Percentiles rank a stretch among this genome's conserved stretches.
These are phyloP conservation scores for Zoanthus solanderi DNA, from an alignment of 92 coral and sea anemone genomes.

Conservation along the genomic window DNA sequence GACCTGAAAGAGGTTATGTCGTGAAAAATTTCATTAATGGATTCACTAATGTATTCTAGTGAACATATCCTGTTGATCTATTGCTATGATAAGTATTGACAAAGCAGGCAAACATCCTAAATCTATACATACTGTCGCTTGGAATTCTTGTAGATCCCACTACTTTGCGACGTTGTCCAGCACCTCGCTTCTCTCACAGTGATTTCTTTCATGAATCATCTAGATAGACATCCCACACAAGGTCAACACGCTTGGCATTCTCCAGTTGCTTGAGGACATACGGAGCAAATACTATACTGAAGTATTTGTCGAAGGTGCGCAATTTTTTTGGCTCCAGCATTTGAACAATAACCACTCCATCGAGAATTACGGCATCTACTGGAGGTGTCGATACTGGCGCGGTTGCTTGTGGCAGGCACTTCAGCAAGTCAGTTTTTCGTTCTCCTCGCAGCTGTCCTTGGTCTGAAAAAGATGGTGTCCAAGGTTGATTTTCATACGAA, in stretches of 20 bases:
- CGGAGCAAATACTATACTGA: conserved; percentile 71
- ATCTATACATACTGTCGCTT: conserved; percentile 16
- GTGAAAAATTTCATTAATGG: too few species aligned
- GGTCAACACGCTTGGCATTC: conserved; percentile 71
- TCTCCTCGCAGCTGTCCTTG: conserved; percentile 73
- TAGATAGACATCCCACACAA: conserved; percentile 72
- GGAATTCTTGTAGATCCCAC: conserved; percentile 69
- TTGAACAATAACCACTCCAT: conserved; percentile 77
- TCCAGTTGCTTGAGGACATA: conserved; percentile 72
- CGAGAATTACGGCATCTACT: conserved; percentile 76
- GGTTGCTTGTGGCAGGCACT: conserved; percentile 74
- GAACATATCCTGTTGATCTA: too few species aligned
- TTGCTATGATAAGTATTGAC: neutral
- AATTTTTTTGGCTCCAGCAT: conserved; percentile 75
- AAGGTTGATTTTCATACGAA: conserved; percentile 75
- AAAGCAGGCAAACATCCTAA: neutral
- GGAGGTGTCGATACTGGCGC: conserved; percentile 52
- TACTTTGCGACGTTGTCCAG: conserved; percentile 79
- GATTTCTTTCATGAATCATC: conserved; percentile 76
- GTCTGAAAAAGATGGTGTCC: conserved; percentile 75
- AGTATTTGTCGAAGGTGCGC: conserved; percentile 77
- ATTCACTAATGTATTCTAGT: too few species aligned
- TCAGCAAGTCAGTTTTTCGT: conserved; percentile 80
- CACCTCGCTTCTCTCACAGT: conserved; percentile 70
- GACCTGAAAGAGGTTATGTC: conserved; percentile 43